These are phyloP conservation scores for Protula sp. DNA, from an alignment of 2,888 invertebrate species.

Conservation along the genomic window DNA sequence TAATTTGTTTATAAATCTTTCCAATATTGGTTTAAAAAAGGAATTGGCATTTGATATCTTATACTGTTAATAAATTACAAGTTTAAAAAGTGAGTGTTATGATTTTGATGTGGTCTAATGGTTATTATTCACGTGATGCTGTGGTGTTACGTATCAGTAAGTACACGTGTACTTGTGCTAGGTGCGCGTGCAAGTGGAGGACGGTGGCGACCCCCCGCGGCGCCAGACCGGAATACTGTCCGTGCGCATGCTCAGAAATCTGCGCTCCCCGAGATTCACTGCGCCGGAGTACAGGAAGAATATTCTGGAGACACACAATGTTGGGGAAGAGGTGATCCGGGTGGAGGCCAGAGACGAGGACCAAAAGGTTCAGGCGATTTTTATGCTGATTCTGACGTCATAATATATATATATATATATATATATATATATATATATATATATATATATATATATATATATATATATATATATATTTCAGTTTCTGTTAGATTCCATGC, in stretches of 20 bases:
- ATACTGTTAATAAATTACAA: too few species aligned
- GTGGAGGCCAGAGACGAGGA: constrained; percentile 35
- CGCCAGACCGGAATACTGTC: constrained; percentile 30
- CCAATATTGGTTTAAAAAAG: too few species aligned
- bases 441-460: too few species aligned
- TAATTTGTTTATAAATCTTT: too few species aligned
- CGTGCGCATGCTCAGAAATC: constrained; percentile 33
- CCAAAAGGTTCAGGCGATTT: constrained; percentile 25
- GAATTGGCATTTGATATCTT: too few species aligned
- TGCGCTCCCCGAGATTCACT: constrained; percentile 29
- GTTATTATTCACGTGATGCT: too few species aligned
- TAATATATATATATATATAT: background rate
- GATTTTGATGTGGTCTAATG: too few species aligned
- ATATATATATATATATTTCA: too few species aligned
- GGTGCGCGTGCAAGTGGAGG: constrained; percentile 29
- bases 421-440: too few species aligned
- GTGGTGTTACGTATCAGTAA: too few species aligned
- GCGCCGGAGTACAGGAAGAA: constrained; percentile 23
- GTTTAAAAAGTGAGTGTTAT: too few species aligned
- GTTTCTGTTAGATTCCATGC: background rate
- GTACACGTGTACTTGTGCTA: too few species aligned
- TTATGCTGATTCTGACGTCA: background rate
- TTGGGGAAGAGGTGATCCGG: constrained; percentile 27
- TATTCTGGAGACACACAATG: constrained; percentile 33
- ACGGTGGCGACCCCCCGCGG: constrained; percentile 39